Evolutionary conservation across 2,888 invertebrate genomes (phyloP).

Genomic region (Parnassius glacialis): DNA sequence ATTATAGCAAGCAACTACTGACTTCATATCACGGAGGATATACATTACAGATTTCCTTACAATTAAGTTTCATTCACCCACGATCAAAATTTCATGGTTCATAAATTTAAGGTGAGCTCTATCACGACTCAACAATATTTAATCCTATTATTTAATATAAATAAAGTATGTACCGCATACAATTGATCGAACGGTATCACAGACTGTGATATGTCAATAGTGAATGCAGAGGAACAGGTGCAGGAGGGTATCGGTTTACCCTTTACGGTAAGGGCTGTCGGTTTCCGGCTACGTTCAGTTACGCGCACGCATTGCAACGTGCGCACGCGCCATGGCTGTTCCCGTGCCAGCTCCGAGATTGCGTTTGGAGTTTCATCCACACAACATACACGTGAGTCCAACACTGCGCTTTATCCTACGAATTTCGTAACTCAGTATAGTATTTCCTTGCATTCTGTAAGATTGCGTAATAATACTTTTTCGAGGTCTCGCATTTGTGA

Average conservation of each 20-base stretch:
- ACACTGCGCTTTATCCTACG: not conserved
- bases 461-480: conserved; percentile 13
- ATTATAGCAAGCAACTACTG: too few species aligned
- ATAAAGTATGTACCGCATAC: not conserved
- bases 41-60: too few species aligned
- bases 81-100: too few species aligned
- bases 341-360: conserved; percentile 67
- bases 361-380: conserved; percentile 67
- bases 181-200: conserved; percentile 6
- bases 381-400: conserved; percentile 71
- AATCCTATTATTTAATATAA: not conserved
- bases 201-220: not conserved
- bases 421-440: not conserved
- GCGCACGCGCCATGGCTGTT: conserved; percentile 48
- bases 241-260: conserved; percentile 45
- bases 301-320: conserved; percentile 33
- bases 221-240: conserved; percentile 39
- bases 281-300: conserved; percentile 31
- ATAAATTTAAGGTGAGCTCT: too few species aligned
- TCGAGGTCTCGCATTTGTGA: conserved; percentile 5
- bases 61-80: too few species aligned
- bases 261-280: conserved; percentile 32
- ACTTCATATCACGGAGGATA: too few species aligned
- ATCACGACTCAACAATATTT: too few species aligned
- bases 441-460: conserved; percentile 7